These are phyloP conservation scores for Acrocephalus scirpaceus DNA, from an alignment of 2,797 vertebrate genomes.

Conservation along the genomic window DNA sequence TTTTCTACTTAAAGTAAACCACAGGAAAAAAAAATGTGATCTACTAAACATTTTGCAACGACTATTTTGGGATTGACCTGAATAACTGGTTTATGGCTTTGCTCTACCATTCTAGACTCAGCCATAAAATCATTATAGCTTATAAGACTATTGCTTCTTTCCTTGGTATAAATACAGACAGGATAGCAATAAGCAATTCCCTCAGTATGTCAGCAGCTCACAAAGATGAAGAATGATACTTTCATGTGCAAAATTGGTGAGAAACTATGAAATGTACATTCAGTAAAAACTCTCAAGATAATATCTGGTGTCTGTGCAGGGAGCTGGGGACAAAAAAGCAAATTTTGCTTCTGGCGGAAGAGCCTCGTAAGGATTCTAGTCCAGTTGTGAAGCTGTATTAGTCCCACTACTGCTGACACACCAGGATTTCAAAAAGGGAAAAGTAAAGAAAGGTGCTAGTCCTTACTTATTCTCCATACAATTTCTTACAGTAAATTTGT, in stretches of 20 bases:
- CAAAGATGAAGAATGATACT: neutral
- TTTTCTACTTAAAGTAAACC: neutral
- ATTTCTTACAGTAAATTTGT: neutral
- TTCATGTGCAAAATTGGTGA: neutral
- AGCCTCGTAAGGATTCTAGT: neutral
- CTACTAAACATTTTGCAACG: neutral
- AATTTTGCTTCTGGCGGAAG: slow-evolving; percentile 3
- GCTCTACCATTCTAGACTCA: neutral
- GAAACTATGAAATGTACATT: neutral
- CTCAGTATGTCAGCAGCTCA: neutral
- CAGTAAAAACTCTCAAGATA: neutral
- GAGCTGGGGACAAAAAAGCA: neutral
- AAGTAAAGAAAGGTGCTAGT: neutral
- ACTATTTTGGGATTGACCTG: neutral
- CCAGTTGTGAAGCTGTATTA: neutral
- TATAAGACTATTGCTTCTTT: neutral
- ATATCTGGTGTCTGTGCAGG: neutral
- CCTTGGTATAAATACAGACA: neutral
- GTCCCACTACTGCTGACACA: neutral
- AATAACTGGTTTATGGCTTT: slow-evolving; percentile 1
- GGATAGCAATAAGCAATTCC: neutral
- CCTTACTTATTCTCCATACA: neutral
- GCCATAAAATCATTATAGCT: neutral
- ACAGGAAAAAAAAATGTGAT: neutral
- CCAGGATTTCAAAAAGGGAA: neutral